These are phyloP conservation scores for Phocoena phocoena DNA, from an alignment of 2,113 vertebrate species.

Conservation along the genomic window DNA sequence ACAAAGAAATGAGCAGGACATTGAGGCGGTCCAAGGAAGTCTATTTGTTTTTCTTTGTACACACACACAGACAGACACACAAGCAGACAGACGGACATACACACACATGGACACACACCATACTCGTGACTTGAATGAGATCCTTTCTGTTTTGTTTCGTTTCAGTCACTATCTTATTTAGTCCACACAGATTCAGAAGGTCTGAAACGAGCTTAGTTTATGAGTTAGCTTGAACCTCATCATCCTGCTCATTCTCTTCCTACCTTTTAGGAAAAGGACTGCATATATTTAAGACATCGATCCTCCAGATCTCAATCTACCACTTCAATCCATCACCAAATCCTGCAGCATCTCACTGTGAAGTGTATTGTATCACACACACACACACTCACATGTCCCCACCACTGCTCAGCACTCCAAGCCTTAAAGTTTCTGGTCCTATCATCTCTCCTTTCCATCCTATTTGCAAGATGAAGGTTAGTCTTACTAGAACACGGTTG, in stretches of 20 bases:
- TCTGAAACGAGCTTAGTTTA: background rate
- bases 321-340: slow-evolving; percentile 36
- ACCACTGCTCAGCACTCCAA: background rate
- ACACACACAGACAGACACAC: background rate
- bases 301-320: background rate
- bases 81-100: background rate
- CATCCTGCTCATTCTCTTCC: background rate
- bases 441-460: background rate
- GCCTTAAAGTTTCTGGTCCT: background rate
- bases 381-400: background rate
- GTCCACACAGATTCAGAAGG: background rate
- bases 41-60: background rate
- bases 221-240: background rate
- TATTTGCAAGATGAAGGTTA: background rate
- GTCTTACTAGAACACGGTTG: background rate
- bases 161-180: slow-evolving; percentile 16
- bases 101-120: background rate
- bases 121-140: background rate
- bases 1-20: slow-evolving; percentile 49
- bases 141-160: background rate
- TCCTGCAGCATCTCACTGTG: background rate
- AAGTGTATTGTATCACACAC: background rate
- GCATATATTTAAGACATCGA: background rate
- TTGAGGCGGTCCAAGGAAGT: background rate
- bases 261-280: background rate